Evolutionary conservation across 2,113 vertebrate species (phyloP).

Genomic region (Corythaeola cristata): DNA sequence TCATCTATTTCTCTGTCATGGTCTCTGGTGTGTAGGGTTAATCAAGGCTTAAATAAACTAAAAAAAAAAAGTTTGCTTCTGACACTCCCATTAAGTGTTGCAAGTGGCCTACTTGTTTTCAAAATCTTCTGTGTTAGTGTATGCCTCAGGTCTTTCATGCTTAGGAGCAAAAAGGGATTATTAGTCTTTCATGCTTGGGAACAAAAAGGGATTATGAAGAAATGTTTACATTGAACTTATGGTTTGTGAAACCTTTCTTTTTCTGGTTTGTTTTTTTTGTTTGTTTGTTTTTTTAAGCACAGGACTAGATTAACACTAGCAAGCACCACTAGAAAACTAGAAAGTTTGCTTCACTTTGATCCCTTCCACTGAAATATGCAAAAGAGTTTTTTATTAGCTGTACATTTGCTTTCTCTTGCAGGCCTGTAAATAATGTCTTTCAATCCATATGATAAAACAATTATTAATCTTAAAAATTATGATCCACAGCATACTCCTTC

Average conservation of each 20-base stretch:
- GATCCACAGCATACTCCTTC: neutral
- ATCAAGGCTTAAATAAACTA: neutral
- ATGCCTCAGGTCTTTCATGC: neutral
- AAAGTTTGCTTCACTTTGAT: neutral
- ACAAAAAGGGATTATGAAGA: neutral
- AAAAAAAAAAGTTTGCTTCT: neutral
- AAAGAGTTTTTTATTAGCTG: neutral
- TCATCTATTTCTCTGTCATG: neutral
- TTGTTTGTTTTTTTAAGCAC: neutral
- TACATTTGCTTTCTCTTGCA: neutral
- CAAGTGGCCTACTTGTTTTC: neutral
- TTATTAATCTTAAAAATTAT: neutral
- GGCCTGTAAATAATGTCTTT: neutral
- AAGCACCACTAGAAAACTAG: neutral
- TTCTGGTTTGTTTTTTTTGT: no score
- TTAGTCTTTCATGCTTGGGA: neutral
- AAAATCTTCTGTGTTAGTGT: neutral
- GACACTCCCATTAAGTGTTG: neutral
- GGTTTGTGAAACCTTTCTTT: neutral
- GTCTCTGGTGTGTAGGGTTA: neutral
- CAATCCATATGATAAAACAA: neutral
- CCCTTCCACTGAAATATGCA: neutral
- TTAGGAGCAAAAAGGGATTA: neutral
- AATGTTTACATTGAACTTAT: neutral
- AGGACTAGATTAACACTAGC: neutral